These are phyloP conservation scores for Taphrorychus bicolor DNA, from an alignment of 2,888 invertebrate species.

Conservation along the genomic window DNA sequence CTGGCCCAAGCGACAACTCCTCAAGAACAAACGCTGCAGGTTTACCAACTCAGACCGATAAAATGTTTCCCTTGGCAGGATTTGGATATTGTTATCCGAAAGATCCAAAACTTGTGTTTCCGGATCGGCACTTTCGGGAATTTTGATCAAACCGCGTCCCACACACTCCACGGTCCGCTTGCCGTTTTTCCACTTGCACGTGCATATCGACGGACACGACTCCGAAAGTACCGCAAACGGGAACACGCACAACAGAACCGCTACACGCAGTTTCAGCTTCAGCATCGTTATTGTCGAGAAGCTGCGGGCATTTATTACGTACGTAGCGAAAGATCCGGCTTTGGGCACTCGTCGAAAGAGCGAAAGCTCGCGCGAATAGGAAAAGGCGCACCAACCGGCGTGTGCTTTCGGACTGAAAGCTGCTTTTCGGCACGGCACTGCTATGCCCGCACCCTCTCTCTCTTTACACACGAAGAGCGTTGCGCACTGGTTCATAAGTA, in stretches of 20 bases:
- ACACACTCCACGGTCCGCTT: slow-evolving; percentile 93
- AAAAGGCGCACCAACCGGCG: slow-evolving; percentile 52
- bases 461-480: slow-evolving; percentile 48
- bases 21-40: slow-evolving; percentile 84
- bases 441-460: slow-evolving; percentile 63
- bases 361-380: slow-evolving; percentile 44
- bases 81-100: slow-evolving; percentile 86
- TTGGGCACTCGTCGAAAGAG: slow-evolving; percentile 5
- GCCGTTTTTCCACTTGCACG: slow-evolving; percentile 94
- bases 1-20: slow-evolving; percentile 83
- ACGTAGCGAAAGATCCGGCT: slow-evolving; percentile 7
- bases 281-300: background rate
- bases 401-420: slow-evolving; percentile 51
- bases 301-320: background rate
- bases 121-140: slow-evolving; percentile 85
- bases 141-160: slow-evolving; percentile 80
- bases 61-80: slow-evolving; percentile 83
- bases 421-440: slow-evolving; percentile 50
- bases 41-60: slow-evolving; percentile 81
- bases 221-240: background rate
- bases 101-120: slow-evolving; percentile 91
- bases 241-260: background rate
- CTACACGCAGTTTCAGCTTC: too few species aligned
- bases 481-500: slow-evolving; percentile 60
- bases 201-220: slow-evolving; percentile 78